phyloP scores from a whole-genome alignment of 1,140 invertebrate genomes.

The Arctopsyche grandis region DNA sequence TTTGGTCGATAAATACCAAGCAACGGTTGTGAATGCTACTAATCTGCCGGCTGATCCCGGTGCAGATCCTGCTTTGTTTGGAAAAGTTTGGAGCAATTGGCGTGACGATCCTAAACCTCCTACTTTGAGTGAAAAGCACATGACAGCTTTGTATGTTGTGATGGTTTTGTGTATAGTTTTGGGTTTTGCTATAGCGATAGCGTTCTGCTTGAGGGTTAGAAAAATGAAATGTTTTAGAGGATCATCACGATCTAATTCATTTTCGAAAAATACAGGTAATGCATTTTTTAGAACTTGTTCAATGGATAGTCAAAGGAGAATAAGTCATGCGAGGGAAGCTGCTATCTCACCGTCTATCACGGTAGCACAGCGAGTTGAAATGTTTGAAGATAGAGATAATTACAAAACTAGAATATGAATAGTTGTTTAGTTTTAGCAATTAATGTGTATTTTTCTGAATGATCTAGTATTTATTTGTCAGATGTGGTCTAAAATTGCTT shows the following conservation, averaged over 20 bases:
- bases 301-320: slow-evolving; percentile 28
- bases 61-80: slow-evolving; percentile 68
- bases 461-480: neutral
- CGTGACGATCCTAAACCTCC: slow-evolving; percentile 56
- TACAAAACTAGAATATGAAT: slow-evolving; percentile 20
- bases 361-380: slow-evolving; percentile 47
- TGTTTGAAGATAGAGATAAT: slow-evolving; percentile 50
- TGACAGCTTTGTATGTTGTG: slow-evolving; percentile 25
- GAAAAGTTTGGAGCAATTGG: slow-evolving; percentile 70
- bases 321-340: slow-evolving; percentile 28
- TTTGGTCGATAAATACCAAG: slow-evolving; percentile 61
- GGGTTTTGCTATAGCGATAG: slow-evolving; percentile 29
- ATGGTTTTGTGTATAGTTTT: slow-evolving; percentile 33
- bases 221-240: slow-evolving; percentile 27
- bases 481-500: neutral
- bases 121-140: slow-evolving; percentile 29
- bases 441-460: neutral
- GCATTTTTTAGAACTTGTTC: slow-evolving; percentile 6
- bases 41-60: slow-evolving; percentile 67
- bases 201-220: slow-evolving; percentile 17
- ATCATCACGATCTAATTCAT: neutral
- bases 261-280: neutral
- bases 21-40: slow-evolving; percentile 63
- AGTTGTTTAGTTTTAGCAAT: neutral
- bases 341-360: slow-evolving; percentile 28